These are phyloP conservation scores for Oxytorus armatus DNA, from an alignment of 2,888 invertebrate genomes.

Conservation along the genomic window DNA sequence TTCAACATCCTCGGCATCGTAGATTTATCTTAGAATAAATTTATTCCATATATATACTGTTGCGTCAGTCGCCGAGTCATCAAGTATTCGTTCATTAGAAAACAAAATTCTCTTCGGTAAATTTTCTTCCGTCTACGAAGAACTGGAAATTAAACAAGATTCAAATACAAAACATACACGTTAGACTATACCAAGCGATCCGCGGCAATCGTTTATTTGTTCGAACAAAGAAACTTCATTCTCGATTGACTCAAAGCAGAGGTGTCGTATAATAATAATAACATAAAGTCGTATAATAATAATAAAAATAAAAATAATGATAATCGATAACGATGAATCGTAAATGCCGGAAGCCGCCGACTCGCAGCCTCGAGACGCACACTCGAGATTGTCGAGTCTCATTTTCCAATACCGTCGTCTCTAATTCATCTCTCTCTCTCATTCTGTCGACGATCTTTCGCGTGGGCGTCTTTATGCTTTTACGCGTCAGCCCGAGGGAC, in stretches of 20 bases:
- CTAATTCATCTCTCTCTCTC: constrained; percentile 30
- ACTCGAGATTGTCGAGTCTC: constrained; percentile 6
- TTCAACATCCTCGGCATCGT: too few species aligned
- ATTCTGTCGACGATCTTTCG: constrained; percentile 9
- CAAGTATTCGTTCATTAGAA: too few species aligned
- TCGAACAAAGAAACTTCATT: too few species aligned
- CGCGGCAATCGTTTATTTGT: too few species aligned
- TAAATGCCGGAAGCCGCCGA: constrained; percentile 52
- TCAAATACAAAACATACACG: background rate
- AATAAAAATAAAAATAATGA: constrained; percentile 16
- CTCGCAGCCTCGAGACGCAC: constrained; percentile 19
- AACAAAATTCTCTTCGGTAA: too few species aligned
- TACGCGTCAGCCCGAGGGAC: constrained; percentile 8
- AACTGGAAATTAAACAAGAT: too few species aligned
- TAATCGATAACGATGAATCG: constrained; percentile 29
- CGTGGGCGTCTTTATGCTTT: constrained; percentile 56
- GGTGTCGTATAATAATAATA: constrained; percentile 16
- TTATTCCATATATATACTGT: too few species aligned
- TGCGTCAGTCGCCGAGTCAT: too few species aligned
- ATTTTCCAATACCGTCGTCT: constrained; percentile 37
- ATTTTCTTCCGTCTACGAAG: too few species aligned
- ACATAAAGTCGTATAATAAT: constrained; percentile 22
- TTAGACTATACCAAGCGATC: too few species aligned
- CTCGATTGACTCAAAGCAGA: too few species aligned
- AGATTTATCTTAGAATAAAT: too few species aligned